Base-by-base conservation (phyloP, 2,888 invertebrate genomes). In the Chymomyza fuscimana region DNA sequence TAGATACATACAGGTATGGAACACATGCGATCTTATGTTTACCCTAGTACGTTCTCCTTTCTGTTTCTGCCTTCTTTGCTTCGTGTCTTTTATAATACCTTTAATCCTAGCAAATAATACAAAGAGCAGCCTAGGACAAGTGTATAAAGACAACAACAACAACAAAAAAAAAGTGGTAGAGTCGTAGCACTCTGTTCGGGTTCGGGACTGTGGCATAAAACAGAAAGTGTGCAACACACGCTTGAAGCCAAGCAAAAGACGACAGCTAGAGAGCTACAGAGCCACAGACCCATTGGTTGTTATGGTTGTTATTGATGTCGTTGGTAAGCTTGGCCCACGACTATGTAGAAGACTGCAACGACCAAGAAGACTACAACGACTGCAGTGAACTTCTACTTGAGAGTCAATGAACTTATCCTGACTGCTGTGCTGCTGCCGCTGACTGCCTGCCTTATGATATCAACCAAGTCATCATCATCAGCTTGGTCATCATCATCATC, bases 391-490 rank as follows among this genome's bases (percentile, higher is more conserved):
- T 88, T 88, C 87, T 88, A 84, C 80, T 70, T 77, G 79, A 74
- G 70, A 88, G 86, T 88, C 86, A 86, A 80, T 86, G 86, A 86
- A 86, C 86, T 82, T 81, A 86, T 86, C 89, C 88, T 86, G 74
- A 66, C 62, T 60, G 65, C 61, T 56, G 60, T 74, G 65, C 68
- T 73, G 68, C 67, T 46, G 12, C 40, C 40, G 40, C 40, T 46
- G 40, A 46, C 40, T 65, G 68, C 61, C 40, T 65, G 68, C 61
- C 67, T 52, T 77, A 70, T 80, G 83, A 87, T 84, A 87, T 87
- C 86, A 83, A 74, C 83, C 64, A 69, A 72, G 75, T 80, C 79
- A 83, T 86, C 81, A 80, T 87, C 87, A 29, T 29, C 61, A 32
- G 0, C 9, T 19, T 60, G 56, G 54, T 36, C 62, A 50, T 32